Conservation (phyloP, 2,113 vertebrate species). For the Gymnarchus niloticus region DNA sequence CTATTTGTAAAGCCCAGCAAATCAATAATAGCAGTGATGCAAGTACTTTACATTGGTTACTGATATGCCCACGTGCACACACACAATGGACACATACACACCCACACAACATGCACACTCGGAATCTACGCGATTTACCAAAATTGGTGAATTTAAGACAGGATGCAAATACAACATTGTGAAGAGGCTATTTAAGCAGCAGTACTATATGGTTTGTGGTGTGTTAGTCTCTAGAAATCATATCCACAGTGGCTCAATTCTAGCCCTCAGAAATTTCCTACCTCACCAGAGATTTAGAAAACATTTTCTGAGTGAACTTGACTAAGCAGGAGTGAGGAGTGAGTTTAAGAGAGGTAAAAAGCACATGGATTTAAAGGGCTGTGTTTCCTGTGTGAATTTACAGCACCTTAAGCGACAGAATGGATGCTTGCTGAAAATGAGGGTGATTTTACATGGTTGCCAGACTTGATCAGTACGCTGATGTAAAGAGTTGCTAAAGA, state of each 20-base stretch:
- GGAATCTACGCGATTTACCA: conserved; percentile 21
- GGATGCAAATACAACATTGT: conserved; percentile 53
- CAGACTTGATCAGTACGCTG: neutral
- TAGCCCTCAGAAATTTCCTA: neutral
- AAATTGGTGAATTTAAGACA: conserved; percentile 46
- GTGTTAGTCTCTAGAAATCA: conserved; percentile 44
- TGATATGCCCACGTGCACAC: neutral
- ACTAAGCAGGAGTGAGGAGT: conserved; percentile 36
- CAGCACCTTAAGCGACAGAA: neutral
- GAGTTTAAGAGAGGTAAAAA: neutral
- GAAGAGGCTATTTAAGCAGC: conserved; percentile 51
- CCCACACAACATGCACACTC: conserved; percentile 39
- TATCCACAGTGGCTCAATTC: conserved; percentile 1
- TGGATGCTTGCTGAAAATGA: neutral
- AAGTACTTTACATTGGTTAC: conserved; percentile 10
- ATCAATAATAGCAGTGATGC: conserved; percentile 24
- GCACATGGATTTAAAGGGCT: neutral
- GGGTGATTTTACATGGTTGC: neutral
- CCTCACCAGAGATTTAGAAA: neutral
- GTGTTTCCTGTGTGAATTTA: neutral
- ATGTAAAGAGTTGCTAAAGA: neutral
- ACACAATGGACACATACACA: conserved; percentile 11
- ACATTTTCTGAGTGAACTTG: conserved; percentile 37
- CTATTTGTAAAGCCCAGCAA: conserved; percentile 28
- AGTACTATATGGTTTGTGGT: conserved; percentile 52